phyloP scores from a whole-genome alignment of 2,888 invertebrate species.

The Hemistola chrysoprasaria region DNA sequence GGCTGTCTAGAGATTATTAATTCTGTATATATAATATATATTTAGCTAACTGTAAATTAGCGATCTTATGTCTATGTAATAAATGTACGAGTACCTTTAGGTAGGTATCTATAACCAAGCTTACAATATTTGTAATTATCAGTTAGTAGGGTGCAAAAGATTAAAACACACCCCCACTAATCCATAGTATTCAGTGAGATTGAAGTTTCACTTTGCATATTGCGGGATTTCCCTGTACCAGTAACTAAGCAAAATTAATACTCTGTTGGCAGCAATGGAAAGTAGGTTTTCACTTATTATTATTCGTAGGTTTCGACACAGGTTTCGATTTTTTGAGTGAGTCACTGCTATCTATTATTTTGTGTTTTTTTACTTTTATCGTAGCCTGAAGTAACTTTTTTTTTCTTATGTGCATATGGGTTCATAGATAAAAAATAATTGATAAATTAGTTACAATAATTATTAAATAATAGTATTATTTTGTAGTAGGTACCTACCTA shows the following conservation, averaged over 20 bases:
- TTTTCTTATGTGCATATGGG: conserved; percentile 3
- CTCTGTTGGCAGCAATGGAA: conserved; percentile 9
- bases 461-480: not conserved
- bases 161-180: conserved; percentile 40
- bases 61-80: too few species aligned
- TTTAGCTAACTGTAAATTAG: too few species aligned
- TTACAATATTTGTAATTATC: conserved; percentile 22
- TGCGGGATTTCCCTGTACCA: conserved; percentile 37
- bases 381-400: conserved; percentile 12
- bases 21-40: too few species aligned
- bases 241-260: conserved; percentile 2
- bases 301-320: too few species aligned
- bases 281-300: too few species aligned
- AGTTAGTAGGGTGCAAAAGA: conserved; percentile 35
- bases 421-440: too few species aligned
- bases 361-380: conserved; percentile 25
- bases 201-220: conserved; percentile 46
- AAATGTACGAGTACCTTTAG: too few species aligned
- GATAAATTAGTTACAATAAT: too few species aligned
- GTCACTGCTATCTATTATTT: conserved; percentile 43
- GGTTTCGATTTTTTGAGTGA: conserved; percentile 33
- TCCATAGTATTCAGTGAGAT: conserved; percentile 46
- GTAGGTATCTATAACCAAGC: too few species aligned
- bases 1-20: too few species aligned
- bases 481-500: not conserved